These are phyloP conservation scores for Gobio gobio DNA, from an alignment of 2,113 vertebrate genomes.

Conservation along the genomic window DNA sequence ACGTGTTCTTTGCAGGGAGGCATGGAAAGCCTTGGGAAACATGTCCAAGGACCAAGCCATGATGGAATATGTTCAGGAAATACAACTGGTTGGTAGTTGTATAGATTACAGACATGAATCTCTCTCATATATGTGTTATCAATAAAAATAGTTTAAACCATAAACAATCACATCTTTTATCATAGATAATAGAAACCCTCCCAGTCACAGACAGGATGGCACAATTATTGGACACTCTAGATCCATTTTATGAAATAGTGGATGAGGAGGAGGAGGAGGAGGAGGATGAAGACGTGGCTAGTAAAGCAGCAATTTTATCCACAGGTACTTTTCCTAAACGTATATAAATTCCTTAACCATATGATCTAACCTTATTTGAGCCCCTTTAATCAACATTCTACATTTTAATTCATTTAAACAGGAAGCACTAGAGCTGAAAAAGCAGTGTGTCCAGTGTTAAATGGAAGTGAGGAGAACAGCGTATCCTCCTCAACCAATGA, in stretches of 20 bases:
- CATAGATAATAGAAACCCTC: constrained; percentile 92
- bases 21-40: constrained; percentile 91
- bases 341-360: not conserved
- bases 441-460: constrained; percentile 59
- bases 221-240: constrained; percentile 87
- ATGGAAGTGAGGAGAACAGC: constrained; percentile 63
- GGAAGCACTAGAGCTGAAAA: not conserved
- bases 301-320: constrained; percentile 60
- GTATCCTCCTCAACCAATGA: constrained; percentile 70
- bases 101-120: constrained; percentile 1
- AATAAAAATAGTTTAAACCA: not conserved
- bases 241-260: constrained; percentile 82
- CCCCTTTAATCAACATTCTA: not conserved
- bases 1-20: constrained; percentile 80
- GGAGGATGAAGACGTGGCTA: constrained; percentile 66
- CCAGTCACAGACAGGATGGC: constrained; percentile 93
- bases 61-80: constrained; percentile 94
- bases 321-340: not conserved
- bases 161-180: constrained; percentile 1
- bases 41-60: constrained; percentile 96
- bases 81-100: constrained; percentile 87
- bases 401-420: not conserved
- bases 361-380: not conserved
- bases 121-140: not conserved
- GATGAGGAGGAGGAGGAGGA: constrained; percentile 58